Conservation (phyloP, 2,797 vertebrate genomes). For the Pitangus sulphuratus region DNA sequence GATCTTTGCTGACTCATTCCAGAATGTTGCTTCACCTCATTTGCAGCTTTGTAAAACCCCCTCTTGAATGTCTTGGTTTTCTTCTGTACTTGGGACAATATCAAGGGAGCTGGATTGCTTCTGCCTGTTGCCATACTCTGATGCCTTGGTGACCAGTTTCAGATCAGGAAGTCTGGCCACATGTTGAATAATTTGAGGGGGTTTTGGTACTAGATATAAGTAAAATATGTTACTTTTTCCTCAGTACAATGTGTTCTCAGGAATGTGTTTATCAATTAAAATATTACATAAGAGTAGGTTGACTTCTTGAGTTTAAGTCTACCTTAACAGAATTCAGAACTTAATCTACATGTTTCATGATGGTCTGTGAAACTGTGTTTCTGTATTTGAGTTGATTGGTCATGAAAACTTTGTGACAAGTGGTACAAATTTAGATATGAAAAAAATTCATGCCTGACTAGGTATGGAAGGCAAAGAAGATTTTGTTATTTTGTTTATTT, state of each 20-base stretch:
- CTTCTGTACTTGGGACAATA: neutral
- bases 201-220: neutral
- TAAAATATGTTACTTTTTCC: neutral
- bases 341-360: neutral
- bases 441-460: neutral
- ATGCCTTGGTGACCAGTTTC: neutral
- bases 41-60: neutral
- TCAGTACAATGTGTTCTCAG: neutral
- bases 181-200: neutral
- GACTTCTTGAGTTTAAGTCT: neutral
- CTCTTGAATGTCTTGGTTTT: neutral
- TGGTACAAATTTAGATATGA: neutral
- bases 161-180: neutral
- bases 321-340: neutral
- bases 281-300: neutral
- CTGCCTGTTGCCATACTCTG: neutral
- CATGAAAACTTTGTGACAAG: conserved; percentile 13
- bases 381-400: neutral
- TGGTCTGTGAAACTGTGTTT: neutral
- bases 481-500: neutral
- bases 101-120: neutral
- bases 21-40: neutral
- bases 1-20: neutral
- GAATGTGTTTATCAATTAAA: neutral
- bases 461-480: neutral